These are phyloP conservation scores for Leptinotarsa rubiginosa DNA, from an alignment of 2,888 invertebrate species.

Conservation along the genomic window DNA sequence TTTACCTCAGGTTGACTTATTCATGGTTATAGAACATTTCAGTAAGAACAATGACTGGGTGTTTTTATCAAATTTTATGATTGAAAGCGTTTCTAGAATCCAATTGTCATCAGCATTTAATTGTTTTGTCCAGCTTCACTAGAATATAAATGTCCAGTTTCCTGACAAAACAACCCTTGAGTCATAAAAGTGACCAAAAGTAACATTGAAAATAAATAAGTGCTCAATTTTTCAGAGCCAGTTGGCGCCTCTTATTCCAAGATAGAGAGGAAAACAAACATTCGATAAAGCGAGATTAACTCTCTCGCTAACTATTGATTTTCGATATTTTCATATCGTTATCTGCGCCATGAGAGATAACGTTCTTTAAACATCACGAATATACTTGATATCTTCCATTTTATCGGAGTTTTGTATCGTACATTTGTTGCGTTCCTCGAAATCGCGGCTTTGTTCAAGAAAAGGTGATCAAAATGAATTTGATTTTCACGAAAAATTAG, in stretches of 20 bases:
- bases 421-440: constrained; percentile 15
- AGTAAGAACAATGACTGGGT: no score
- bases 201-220: neutral
- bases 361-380: constrained; percentile 23
- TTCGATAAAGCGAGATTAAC: constrained; percentile 11
- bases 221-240: constrained; percentile 12
- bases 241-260: constrained; percentile 8
- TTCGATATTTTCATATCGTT: constrained; percentile 15
- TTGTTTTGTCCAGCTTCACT: neutral
- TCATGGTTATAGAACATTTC: no score
- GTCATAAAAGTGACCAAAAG: constrained; percentile 5
- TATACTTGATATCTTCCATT: constrained; percentile 21
- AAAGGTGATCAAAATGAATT: constrained; percentile 20
- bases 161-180: neutral
- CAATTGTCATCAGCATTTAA: no score
- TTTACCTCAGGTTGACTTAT: no score
- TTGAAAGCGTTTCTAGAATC: no score
- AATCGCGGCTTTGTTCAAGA: constrained; percentile 5
- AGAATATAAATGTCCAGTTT: neutral
- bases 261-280: constrained; percentile 12
- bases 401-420: constrained; percentile 15
- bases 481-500: constrained; percentile 14
- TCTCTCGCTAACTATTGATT: constrained; percentile 1
- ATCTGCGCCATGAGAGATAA: constrained; percentile 34
- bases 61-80: no score